phyloP scores from a whole-genome alignment of 2,888 invertebrate species.

The Scaptomyza caliginosa region DNA sequence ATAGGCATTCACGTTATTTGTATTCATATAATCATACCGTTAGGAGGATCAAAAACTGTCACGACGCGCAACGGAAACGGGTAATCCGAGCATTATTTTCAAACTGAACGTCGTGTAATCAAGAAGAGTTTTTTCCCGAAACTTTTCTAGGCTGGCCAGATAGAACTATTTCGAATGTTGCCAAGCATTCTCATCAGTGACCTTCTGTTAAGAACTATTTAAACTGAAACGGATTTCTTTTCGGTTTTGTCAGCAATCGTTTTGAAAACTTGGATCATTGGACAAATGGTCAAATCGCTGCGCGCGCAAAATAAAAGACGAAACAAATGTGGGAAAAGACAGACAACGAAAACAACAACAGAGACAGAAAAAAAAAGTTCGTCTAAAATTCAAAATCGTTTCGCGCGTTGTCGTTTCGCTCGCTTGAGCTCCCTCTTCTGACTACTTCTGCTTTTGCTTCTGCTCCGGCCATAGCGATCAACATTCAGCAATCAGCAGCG shows the following conservation, averaged over 20 bases:
- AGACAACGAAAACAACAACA: slow-evolving; percentile 12
- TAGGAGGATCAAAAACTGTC: slow-evolving; percentile 17
- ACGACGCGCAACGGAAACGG: slow-evolving; percentile 26
- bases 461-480: background rate
- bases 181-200: slow-evolving; percentile 1
- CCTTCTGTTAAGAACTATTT: background rate
- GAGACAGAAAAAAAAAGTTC: too few relatives aligned
- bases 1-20: slow-evolving; percentile 13
- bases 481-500: background rate
- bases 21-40: slow-evolving; percentile 25
- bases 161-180: background rate
- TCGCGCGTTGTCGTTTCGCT: slow-evolving; percentile 64
- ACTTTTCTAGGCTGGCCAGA: background rate
- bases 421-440: slow-evolving; percentile 58
- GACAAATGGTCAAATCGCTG: slow-evolving; percentile 18
- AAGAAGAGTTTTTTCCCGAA: background rate
- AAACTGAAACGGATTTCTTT: background rate
- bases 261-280: slow-evolving; percentile 7
- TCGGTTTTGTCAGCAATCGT: slow-evolving; percentile 6
- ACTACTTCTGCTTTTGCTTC: slow-evolving; percentile 41
- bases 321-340: slow-evolving; percentile 19
- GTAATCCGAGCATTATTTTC: slow-evolving; percentile 30
- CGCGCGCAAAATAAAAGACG: slow-evolving; percentile 50
- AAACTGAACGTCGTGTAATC: background rate
- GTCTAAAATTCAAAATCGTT: slow-evolving; percentile 24